Percentiles rank a stretch among this genome's conserved stretches.
phyloP scores from a whole-genome alignment of 2,113 vertebrate species.

The Toxotes chatareus region DNA sequence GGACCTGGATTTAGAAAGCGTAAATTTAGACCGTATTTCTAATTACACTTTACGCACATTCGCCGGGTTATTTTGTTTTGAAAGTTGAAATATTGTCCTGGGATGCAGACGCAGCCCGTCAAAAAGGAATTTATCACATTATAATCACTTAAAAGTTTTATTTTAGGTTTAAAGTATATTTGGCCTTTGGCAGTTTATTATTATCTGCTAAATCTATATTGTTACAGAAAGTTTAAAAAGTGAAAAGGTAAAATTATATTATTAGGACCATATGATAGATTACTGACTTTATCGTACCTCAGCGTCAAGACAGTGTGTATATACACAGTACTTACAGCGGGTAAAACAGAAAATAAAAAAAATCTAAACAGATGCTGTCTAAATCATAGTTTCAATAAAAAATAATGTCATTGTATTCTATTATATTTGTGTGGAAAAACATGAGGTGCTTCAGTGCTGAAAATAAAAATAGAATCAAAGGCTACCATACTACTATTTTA shows the following conservation, averaged over 20 bases:
- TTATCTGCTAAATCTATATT: neutral
- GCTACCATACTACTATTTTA: no score
- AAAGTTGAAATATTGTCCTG: constrained; percentile 16
- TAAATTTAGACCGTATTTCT: constrained; percentile 16
- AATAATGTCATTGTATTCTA: no score
- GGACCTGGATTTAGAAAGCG: constrained; percentile 34
- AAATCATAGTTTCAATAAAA: no score
- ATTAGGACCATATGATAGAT: neutral
- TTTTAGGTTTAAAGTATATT: neutral
- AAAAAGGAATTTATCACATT: neutral
- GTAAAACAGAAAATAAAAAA: no score
- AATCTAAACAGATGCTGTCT: no score
- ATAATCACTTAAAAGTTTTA: neutral
- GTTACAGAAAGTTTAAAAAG: neutral
- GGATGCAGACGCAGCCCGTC: no score
- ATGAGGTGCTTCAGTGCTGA: no score
- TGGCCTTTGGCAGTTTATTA: no score
- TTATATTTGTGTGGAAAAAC: no score
- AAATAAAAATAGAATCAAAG: no score
- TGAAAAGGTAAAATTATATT: neutral
- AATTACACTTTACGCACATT: constrained; percentile 40
- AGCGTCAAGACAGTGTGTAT: neutral
- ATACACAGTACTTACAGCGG: no score
- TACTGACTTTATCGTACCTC: neutral
- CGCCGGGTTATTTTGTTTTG: constrained; percentile 19